Conservation (phyloP, 1,140 invertebrate genomes). For the Aplysia californica region DNA sequence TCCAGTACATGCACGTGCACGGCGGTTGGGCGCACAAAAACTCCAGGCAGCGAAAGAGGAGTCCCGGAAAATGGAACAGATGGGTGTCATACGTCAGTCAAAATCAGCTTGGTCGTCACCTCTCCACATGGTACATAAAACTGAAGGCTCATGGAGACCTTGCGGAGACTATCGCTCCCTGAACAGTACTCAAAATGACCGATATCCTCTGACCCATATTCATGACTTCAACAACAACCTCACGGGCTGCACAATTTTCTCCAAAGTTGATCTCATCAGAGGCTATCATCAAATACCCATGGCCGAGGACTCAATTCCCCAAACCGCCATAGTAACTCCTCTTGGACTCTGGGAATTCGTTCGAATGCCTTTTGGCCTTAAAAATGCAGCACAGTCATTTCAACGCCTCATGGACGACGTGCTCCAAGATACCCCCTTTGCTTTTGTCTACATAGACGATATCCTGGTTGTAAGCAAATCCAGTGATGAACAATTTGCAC, state of each 20-base stretch:
- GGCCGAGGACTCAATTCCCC: neutral
- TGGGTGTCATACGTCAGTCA: neutral
- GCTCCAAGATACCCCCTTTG: conserved; percentile 17
- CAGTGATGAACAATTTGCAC: conserved; percentile 22
- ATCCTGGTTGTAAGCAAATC: conserved; percentile 25
- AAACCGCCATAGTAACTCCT: neutral
- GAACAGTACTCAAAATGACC: neutral
- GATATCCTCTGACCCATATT: conserved; percentile 12
- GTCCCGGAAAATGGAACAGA: neutral
- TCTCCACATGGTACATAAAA: neutral
- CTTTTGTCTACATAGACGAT: conserved; percentile 34
- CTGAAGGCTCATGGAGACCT: neutral
- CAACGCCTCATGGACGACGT: conserved; percentile 28
- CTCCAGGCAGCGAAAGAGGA: neutral
- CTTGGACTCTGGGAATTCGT: conserved; percentile 12
- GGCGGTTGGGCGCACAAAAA: neutral
- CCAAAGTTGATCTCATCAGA: conserved; percentile 4
- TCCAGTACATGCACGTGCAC: neutral
- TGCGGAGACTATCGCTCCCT: neutral
- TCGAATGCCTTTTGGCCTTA: conserved; percentile 30
- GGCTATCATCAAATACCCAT: conserved; percentile 12
- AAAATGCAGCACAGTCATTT: conserved; percentile 35
- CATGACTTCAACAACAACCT: neutral
- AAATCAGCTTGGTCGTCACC: neutral
- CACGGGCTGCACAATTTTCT: neutral